Base-by-base conservation (phyloP, 2,113 vertebrate species). In the Odontesthes bonariensis region DNA sequence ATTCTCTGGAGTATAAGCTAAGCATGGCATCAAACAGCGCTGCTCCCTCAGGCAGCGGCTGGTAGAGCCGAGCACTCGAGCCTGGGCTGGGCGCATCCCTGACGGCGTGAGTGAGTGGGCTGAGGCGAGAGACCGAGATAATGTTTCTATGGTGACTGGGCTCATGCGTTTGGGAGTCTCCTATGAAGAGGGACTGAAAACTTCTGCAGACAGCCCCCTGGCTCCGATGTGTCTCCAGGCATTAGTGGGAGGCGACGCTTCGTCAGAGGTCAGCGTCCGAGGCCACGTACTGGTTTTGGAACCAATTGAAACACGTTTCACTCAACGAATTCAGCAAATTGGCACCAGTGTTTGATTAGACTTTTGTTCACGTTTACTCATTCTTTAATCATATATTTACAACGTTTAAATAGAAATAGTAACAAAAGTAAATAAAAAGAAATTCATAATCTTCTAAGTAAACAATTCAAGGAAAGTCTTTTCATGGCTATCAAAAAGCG, bases 91-190 rank as follows among this genome's bases (percentile, higher is more conserved):
- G 73, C 64, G 42, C 63, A 35, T 73, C 77, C 68, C 72, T 80
- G 73, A 65, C 52, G 54, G 74, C 67, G 79, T 35, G 63, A 83
- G 84, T 75, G 89, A 84, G 91, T 91, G 88, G 89, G 91, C 81
- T 73, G 82, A 86, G 60, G 82, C 80, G 58, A 91, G 75, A 90
- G 77, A 90, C 77, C 9, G 62, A 86, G 74, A 72, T 67, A 72
- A 88, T 80, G 92, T 93, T 91, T 89, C 89, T 91, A 91, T 92
- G 90, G 88, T 69, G 86, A 92, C 86, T 55, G 53, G 69, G 58
- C 75, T 87, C 77, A 81, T 84, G 61, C 49, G 32, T 56, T 60
- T 31, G 49, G 70, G 65, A 52, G 69, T 70, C 69, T 84, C 57
- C 70, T 47, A 16, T 33, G 53, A 64, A 57, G 46, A 83, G 23